phyloP scores from a whole-genome alignment of 2,888 invertebrate species.

The Lycaena phlaeas region DNA sequence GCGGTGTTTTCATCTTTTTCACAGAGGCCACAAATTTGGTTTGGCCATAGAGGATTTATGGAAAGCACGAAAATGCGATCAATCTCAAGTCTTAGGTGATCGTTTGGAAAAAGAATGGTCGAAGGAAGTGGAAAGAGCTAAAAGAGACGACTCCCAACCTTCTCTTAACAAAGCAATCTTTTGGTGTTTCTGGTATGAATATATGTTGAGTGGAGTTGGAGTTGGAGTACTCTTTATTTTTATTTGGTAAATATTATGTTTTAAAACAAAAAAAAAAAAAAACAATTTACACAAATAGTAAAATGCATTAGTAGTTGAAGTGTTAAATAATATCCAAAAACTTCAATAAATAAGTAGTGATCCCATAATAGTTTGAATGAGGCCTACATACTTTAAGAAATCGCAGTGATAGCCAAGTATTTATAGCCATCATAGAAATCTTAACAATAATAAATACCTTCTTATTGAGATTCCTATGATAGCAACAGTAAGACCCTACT shows the following conservation, averaged over 20 bases:
- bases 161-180: conserved; percentile 72
- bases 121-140: conserved; percentile 62
- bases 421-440: too few relatives aligned
- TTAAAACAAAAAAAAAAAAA: too few relatives aligned
- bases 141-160: conserved; percentile 60
- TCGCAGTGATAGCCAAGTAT: too few relatives aligned
- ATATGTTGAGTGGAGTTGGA: conserved; percentile 71
- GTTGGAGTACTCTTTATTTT: conserved; percentile 69
- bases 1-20: conserved; percentile 26
- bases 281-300: too few relatives aligned
- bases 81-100: conserved; percentile 76
- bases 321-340: too few relatives aligned
- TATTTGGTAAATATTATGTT: conserved; percentile 52
- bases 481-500: too few relatives aligned
- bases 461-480: too few relatives aligned
- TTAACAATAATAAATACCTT: too few relatives aligned
- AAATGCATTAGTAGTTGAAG: too few relatives aligned
- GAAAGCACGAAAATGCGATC: conserved; percentile 58
- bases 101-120: conserved; percentile 77
- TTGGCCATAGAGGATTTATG: conserved; percentile 3
- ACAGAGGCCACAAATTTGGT: conserved; percentile 2
- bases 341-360: too few relatives aligned
- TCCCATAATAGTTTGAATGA: too few relatives aligned
- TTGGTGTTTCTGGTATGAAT: conserved; percentile 73
- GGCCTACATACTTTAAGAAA: too few relatives aligned